Evolutionary conservation across 1,140 invertebrate genomes (phyloP).

Genomic region (Cyphomyrmex costatus): DNA sequence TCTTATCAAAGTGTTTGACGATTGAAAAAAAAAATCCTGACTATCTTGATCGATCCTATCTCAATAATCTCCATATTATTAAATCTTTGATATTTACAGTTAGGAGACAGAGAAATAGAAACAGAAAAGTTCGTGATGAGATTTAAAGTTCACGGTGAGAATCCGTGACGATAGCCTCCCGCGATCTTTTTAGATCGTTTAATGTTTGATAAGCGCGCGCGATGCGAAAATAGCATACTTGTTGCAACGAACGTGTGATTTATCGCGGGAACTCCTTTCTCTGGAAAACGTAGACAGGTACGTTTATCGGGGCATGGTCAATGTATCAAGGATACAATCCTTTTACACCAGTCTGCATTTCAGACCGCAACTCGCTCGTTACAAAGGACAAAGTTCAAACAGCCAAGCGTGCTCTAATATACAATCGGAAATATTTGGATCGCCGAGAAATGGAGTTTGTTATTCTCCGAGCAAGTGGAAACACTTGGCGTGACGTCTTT

Average conservation of each 20-base stretch:
- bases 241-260: constrained; percentile 46
- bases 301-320: constrained; percentile 49
- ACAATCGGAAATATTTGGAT: neutral
- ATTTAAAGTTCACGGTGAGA: constrained; percentile 25
- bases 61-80: constrained; percentile 26
- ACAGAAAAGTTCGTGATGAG: neutral
- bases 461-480: neutral
- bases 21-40: constrained; percentile 7
- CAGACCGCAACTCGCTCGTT: constrained; percentile 3
- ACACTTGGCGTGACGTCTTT: constrained; percentile 49
- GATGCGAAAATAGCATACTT: constrained; percentile 43
- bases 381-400: constrained; percentile 41
- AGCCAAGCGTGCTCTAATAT: neutral
- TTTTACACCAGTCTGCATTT: constrained; percentile 48
- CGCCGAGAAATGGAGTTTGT: neutral
- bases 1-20: constrained; percentile 14
- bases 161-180: neutral
- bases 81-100: constrained; percentile 7
- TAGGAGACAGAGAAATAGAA: neutral
- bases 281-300: constrained; percentile 45
- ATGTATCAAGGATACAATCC: constrained; percentile 63
- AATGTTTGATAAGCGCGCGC: constrained; percentile 15
- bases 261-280: constrained; percentile 60
- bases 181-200: constrained; percentile 35
- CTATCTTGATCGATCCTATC: constrained; percentile 35